Evolutionary conservation across 2,888 invertebrate species (phyloP).

Genomic region (Dynastes hyllus): DNA sequence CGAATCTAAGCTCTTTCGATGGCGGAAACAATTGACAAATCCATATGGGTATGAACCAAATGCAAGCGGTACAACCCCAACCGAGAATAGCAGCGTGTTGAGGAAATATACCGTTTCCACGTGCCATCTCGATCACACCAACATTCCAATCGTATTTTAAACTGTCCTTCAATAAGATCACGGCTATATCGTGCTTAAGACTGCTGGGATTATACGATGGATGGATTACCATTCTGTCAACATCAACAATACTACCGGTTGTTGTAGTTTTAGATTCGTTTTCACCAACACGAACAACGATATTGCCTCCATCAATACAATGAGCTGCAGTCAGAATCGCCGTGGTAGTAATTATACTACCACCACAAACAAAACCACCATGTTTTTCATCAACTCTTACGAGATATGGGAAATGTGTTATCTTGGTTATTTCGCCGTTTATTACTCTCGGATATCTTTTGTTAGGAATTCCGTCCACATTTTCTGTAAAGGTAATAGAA

Average conservation of each 20-base stretch:
- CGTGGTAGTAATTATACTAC: slow-evolving; percentile 15
- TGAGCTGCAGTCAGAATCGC: slow-evolving; percentile 44
- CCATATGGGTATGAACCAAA: slow-evolving; percentile 38
- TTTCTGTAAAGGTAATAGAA: slow-evolving; percentile 12
- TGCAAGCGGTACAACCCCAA: slow-evolving; percentile 32
- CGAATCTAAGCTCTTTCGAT: slow-evolving; percentile 13
- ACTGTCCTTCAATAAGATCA: slow-evolving; percentile 15
- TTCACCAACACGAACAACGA: neutral
- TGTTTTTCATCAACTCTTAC: neutral
- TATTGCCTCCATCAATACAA: slow-evolving; percentile 1
- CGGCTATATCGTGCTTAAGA: slow-evolving; percentile 18
- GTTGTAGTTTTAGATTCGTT: neutral
- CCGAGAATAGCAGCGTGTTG: slow-evolving; percentile 17
- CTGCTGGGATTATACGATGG: neutral
- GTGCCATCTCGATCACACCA: slow-evolving; percentile 22
- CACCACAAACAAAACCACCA: slow-evolving; percentile 20
- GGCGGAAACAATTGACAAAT: slow-evolving; percentile 20
- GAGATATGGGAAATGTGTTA: slow-evolving; percentile 13
- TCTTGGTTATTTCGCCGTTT: slow-evolving; percentile 15
- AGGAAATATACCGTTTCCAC: neutral
- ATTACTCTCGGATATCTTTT: slow-evolving; percentile 18
- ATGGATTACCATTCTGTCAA: neutral
- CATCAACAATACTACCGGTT: neutral
- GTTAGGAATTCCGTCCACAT: neutral
- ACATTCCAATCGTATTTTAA: slow-evolving; percentile 5